A percentile compares a stretch with the other conserved stretches of the same genome.
phyloP scores from a whole-genome alignment of 2,888 invertebrate species.

The Tetragonula carbonaria region DNA sequence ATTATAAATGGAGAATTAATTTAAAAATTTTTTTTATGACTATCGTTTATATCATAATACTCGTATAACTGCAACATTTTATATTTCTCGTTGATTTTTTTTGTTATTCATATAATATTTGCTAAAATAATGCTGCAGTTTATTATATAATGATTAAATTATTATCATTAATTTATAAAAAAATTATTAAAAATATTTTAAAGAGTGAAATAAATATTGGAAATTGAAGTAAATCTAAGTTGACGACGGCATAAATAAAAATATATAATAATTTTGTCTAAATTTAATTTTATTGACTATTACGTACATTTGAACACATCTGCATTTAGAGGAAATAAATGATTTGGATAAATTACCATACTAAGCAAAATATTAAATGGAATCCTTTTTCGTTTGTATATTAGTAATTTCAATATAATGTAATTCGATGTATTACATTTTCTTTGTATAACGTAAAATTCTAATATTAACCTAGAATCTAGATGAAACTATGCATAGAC shows the following conservation, averaged over 20 bases:
- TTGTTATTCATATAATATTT: background rate
- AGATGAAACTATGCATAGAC: background rate
- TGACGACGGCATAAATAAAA: background rate
- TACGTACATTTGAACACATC: slow-evolving; percentile 35
- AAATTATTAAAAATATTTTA: background rate
- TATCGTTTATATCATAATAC: background rate
- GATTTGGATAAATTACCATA: background rate
- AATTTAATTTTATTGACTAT: slow-evolving; percentile 32
- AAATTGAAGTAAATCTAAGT: background rate
- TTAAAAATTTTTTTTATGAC: background rate
- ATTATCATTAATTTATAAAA: background rate
- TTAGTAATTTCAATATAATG: slow-evolving; percentile 48
- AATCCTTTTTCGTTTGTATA: background rate
- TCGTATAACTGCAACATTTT: background rate
- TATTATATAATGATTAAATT: background rate
- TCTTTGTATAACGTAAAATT: background rate
- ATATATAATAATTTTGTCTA: slow-evolving; percentile 1
- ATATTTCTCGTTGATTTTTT: background rate
- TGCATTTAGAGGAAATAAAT: background rate
- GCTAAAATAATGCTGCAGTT: background rate
- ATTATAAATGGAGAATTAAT: background rate
- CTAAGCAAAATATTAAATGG: slow-evolving; percentile 2
- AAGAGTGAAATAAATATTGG: background rate
- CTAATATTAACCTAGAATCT: background rate
- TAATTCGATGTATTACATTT: slow-evolving; percentile 45